phyloP scores from a whole-genome alignment of 92 coral and sea anemone genomes.

The Hydrozoanthus gracilis region DNA sequence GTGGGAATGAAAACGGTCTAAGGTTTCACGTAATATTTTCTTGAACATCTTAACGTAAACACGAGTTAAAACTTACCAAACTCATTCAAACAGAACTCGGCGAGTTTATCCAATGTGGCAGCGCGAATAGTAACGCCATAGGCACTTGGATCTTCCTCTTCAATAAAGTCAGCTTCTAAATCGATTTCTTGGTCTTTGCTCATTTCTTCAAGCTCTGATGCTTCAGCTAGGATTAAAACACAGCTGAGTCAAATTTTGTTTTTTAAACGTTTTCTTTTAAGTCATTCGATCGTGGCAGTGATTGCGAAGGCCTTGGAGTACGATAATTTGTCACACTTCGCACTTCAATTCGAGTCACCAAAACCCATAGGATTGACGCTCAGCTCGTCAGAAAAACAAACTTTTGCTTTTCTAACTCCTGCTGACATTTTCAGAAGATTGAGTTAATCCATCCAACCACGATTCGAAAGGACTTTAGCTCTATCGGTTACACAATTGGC shows the following conservation, averaged over 20 bases:
- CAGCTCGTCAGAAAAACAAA: background rate
- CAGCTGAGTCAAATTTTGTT: slow-evolving; percentile 29
- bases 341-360: slow-evolving; percentile 28
- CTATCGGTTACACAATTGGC: slow-evolving; percentile 23
- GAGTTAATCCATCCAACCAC: slow-evolving; percentile 39
- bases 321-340: slow-evolving; percentile 23
- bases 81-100: slow-evolving; percentile 85
- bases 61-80: slow-evolving; percentile 72
- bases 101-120: slow-evolving; percentile 88
- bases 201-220: slow-evolving; percentile 40
- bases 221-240: slow-evolving; percentile 35
- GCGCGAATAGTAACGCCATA: slow-evolving; percentile 59
- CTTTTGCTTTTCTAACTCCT: slow-evolving; percentile 19
- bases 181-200: slow-evolving; percentile 47
- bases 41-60: background rate
- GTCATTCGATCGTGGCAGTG: background rate
- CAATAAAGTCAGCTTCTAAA: slow-evolving; percentile 56
- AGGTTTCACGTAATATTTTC: slow-evolving; percentile 3
- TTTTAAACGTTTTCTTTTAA: background rate
- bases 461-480: slow-evolving; percentile 3
- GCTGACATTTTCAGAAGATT: slow-evolving; percentile 14
- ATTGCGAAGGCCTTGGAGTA: background rate
- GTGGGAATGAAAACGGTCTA: background rate
- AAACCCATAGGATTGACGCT: background rate
- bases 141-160: slow-evolving; percentile 65